A percentile compares a stretch with the other conserved stretches of the same genome.
These are phyloP conservation scores for Lytechinus pictus DNA, from an alignment of 35 echinoderm and acorn worm genomes.

Conservation along the genomic window DNA sequence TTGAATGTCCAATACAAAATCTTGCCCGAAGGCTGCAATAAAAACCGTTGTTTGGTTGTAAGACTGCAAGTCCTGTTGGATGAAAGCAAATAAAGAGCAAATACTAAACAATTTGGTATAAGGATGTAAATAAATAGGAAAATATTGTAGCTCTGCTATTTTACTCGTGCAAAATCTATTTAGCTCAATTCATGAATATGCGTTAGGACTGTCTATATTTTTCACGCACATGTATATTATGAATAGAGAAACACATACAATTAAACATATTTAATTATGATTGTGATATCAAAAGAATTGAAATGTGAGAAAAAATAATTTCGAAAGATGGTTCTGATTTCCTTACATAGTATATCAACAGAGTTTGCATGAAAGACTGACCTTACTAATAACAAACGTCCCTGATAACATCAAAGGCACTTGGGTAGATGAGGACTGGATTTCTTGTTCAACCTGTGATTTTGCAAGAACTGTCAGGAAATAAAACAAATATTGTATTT, in stretches of 20 bases:
- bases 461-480: background rate
- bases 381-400: background rate
- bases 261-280: too few species aligned
- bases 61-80: background rate
- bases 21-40: conserved; percentile 14
- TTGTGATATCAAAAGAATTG: too few species aligned
- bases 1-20: conserved; percentile 21
- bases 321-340: too few species aligned
- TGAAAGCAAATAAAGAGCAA: too few species aligned
- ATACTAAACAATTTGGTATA: background rate
- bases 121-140: background rate
- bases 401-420: conserved; percentile 9
- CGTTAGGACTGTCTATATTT: too few species aligned
- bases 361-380: background rate
- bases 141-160: background rate
- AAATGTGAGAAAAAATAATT: too few species aligned
- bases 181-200: too few species aligned
- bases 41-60: conserved; percentile 29
- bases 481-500: background rate
- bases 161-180: too few species aligned
- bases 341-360: too few species aligned
- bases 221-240: too few species aligned
- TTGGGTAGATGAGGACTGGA: background rate
- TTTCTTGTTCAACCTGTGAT: background rate
- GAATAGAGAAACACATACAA: too few species aligned